A percentile compares a stretch with the other conserved stretches of the same genome.
phyloP scores from a whole-genome alignment of 2,888 invertebrate genomes.

The Lissonota sp. region DNA sequence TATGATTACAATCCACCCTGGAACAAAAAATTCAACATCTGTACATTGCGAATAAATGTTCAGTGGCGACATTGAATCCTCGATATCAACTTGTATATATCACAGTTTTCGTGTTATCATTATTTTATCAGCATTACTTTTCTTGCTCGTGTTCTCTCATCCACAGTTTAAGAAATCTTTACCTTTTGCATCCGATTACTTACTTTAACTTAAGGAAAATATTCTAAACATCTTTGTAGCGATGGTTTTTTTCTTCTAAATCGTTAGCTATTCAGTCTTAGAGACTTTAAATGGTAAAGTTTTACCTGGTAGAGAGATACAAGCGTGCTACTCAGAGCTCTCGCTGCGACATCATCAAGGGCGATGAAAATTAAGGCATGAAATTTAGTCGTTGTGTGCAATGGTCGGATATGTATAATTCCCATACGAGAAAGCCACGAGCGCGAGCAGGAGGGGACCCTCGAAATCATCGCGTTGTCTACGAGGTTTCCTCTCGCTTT shows the following conservation, averaged over 20 bases:
- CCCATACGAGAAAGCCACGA: constrained; percentile 14
- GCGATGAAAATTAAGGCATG: constrained; percentile 30
- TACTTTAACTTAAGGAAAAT: not conserved
- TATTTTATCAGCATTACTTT: not conserved
- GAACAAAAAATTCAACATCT: not conserved
- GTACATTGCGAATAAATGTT: not conserved
- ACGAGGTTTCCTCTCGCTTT: constrained; percentile 7
- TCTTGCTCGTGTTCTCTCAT: constrained; percentile 4
- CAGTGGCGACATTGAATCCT: not conserved
- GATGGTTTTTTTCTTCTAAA: too few relatives aligned
- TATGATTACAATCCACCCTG: constrained; percentile 28
- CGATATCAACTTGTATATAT: constrained; percentile 9
- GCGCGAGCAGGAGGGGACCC: not conserved
- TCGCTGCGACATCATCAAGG: constrained; percentile 8
- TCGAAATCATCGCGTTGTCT: constrained; percentile 53
- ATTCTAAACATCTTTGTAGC: too few relatives aligned
- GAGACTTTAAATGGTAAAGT: too few relatives aligned
- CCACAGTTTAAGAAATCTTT: constrained; percentile 1
- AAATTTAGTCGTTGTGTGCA: constrained; percentile 7
- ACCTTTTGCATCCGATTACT: not conserved
- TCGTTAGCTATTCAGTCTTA: too few relatives aligned
- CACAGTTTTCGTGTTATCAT: constrained; percentile 12
- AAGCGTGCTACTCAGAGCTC: not conserved
- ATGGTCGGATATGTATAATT: constrained; percentile 24
- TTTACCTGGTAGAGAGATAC: too few relatives aligned